A percentile compares a stretch with the other conserved stretches of the same genome.
These are phyloP conservation scores for Stenopsyche tienmushanensis DNA, from an alignment of 1,140 invertebrate species.

Conservation along the genomic window DNA sequence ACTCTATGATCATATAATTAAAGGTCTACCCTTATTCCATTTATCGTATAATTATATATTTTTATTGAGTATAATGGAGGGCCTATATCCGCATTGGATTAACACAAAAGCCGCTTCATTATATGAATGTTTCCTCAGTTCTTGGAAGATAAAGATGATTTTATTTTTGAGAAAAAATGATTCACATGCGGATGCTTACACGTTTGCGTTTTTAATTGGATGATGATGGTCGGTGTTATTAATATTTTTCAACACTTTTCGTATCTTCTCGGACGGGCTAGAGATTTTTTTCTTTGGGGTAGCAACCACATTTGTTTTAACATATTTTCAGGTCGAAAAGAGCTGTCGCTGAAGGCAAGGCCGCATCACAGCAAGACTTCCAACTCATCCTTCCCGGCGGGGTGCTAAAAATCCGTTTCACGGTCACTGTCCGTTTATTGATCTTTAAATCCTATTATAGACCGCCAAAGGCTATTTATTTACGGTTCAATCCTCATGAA, in stretches of 20 bases:
- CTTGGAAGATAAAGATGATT: neutral
- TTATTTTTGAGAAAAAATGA: no score
- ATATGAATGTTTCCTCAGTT: neutral
- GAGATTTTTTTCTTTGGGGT: no score
- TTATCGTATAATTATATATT: slow-evolving; percentile 23
- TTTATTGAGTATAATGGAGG: slow-evolving; percentile 24
- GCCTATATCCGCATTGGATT: neutral
- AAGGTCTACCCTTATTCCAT: neutral
- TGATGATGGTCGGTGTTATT: no score
- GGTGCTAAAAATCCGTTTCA: slow-evolving; percentile 16
- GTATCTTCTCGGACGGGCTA: no score
- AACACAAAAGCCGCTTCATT: slow-evolving; percentile 2
- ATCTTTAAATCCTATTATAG: slow-evolving; percentile 19
- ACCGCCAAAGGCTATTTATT: slow-evolving; percentile 20
- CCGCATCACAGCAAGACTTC: no score
- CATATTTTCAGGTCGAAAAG: neutral
- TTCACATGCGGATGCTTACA: no score
- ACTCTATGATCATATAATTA: slow-evolving; percentile 14
- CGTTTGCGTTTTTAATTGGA: no score
- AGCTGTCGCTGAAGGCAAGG: slow-evolving; percentile 24
- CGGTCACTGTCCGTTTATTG: slow-evolving; percentile 3
- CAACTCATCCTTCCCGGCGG: slow-evolving; percentile 4
- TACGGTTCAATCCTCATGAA: slow-evolving; percentile 1
- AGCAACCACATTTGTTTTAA: no score
- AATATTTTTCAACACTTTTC: no score